Base-by-base conservation (phyloP, 2,797 vertebrate species). In the Tenualosa ilisha region DNA sequence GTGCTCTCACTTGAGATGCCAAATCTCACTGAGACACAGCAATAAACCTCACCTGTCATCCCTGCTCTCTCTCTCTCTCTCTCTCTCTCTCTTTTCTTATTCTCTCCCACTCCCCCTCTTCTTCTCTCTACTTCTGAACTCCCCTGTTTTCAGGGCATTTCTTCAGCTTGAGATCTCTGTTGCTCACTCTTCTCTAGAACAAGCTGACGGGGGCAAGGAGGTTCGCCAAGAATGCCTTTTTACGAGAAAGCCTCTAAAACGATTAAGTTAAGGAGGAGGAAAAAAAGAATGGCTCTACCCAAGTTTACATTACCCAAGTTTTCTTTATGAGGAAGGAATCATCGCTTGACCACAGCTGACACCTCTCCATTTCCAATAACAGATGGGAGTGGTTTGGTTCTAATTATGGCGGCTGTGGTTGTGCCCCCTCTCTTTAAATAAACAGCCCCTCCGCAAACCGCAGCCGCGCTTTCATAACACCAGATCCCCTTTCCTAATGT, bases 381-480 rank as follows among this genome's bases (percentile, higher is more conserved):
- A 92, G 94, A 93, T 75, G 93, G 88, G 63, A 88, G 87, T 3
- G 90, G 92, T 93, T 94, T 92, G 92, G 90, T 93, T 92, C 89
- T 93, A 92, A 94, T 94, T 94, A 94, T 90, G 75, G 89, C 22
- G 90, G 87, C 90, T 88, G 88, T 83, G 84, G 90, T 90, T 89
- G 59, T 89, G 86, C 88, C 87, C 91, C 91, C 88, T 88, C 92
- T 94, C 91, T 92, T 91, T 93, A 95, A 95, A 95, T 95, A 95
- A 95, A 94, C 93, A 89, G 56, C 0, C 56, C 84, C 86, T 89
- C 91, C 90, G 86, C 85, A 89, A 91, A 92, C 91, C 90, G 79
- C 92, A 91, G 89, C 87, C 87, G 81, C 87, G 56, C 86, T 88
- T 89, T 90, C 91, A 89, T 87, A 75, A 89, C 93, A 91, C 89